Conservation (phyloP, 2,113 vertebrate species). For the Dunckerocampus dactyliophorus region DNA sequence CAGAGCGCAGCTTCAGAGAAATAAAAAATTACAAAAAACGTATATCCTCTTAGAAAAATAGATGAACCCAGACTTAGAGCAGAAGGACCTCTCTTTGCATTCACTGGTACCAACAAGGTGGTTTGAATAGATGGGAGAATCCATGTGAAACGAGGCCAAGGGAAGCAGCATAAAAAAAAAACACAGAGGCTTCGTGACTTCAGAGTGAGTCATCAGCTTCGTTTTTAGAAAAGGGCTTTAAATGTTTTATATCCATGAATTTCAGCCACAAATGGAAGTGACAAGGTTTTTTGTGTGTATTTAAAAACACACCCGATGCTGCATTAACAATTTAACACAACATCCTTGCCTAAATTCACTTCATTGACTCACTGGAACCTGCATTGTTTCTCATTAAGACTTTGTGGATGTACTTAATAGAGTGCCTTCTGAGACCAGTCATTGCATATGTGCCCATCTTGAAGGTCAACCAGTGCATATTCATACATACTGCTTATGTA, state of each 20-base stretch:
- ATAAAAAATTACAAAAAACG: background rate
- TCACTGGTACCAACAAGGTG: slow-evolving; percentile 4
- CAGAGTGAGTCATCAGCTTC: slow-evolving; percentile 22
- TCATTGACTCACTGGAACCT: background rate
- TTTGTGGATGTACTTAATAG: background rate
- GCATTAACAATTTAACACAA: background rate
- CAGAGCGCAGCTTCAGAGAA: slow-evolving; percentile 4
- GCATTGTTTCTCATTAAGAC: background rate
- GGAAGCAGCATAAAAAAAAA: slow-evolving; percentile 21
- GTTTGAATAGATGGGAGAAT: slow-evolving; percentile 24
- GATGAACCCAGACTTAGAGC: slow-evolving; percentile 21
- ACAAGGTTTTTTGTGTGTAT: slow-evolving; percentile 3
- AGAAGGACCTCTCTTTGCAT: slow-evolving; percentile 23
- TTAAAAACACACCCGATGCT: background rate
- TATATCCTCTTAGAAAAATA: slow-evolving; percentile 21
- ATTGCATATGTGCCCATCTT: slow-evolving; percentile 16
- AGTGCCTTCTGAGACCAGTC: background rate
- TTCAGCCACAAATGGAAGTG: slow-evolving; percentile 1
- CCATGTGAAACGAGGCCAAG: slow-evolving; percentile 6
- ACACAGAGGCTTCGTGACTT: slow-evolving; percentile 15
- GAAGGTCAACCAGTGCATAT: slow-evolving; percentile 13
- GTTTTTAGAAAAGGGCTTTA: slow-evolving; percentile 13
- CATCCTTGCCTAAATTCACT: background rate
- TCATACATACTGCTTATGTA: slow-evolving; percentile 33
- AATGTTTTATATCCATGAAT: slow-evolving; percentile 24